phyloP scores from a whole-genome alignment of 30 jellyfish, hydroid and myxozoan genomes.

The Phacellophora camtschatica region DNA sequence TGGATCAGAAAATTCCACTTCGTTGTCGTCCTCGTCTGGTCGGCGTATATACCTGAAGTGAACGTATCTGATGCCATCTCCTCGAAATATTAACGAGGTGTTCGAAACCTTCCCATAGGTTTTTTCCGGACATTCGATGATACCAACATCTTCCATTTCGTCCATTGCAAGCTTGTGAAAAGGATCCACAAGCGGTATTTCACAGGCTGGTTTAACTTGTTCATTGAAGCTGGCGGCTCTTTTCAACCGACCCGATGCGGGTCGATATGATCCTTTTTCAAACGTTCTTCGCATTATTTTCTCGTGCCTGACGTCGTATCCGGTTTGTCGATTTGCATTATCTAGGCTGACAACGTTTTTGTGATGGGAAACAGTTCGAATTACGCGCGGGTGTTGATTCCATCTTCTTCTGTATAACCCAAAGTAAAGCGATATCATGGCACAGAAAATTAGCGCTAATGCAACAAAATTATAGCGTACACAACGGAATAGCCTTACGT shows the following conservation, averaged over 20 bases:
- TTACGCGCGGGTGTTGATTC: no score
- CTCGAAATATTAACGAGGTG: conserved; percentile 4
- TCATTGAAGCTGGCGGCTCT: neutral
- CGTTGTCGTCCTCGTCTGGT: conserved; percentile 40
- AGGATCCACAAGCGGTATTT: conserved; percentile 42
- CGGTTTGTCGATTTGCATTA: neutral
- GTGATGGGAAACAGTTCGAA: no score
- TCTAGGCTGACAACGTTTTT: neutral
- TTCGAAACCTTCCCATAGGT: neutral
- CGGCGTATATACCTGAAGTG: conserved; percentile 35
- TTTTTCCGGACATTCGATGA: conserved; percentile 20
- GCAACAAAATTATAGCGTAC: no score
- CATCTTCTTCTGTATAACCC: no score
- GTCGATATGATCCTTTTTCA: neutral
- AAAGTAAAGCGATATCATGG: no score
- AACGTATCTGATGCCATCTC: neutral
- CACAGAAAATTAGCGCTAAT: no score
- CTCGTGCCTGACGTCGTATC: neutral
- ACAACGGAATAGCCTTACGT: no score
- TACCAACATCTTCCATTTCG: conserved; percentile 27
- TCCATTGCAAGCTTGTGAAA: conserved; percentile 41
- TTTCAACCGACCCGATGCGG: neutral
- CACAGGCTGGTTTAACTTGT: neutral
- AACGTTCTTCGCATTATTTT: neutral
- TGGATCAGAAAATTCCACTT: conserved; percentile 12